Conservation (phyloP, 1,140 invertebrate species). For the Planococcus citri region DNA sequence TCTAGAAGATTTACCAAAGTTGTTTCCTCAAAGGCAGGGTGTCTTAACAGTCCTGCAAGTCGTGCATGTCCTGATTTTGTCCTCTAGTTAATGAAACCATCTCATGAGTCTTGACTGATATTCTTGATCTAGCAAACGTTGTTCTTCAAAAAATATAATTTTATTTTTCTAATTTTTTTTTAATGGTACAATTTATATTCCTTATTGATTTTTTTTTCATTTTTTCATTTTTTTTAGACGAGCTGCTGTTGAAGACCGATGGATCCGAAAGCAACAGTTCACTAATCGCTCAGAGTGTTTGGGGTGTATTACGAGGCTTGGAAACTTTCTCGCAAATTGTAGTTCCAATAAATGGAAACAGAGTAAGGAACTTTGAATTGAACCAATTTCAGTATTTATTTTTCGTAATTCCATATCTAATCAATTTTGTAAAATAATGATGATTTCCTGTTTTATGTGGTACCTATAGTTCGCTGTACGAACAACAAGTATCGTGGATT, state of each 20-base stretch:
- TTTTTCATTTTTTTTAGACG: slow-evolving; percentile 11
- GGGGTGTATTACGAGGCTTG: slow-evolving; percentile 63
- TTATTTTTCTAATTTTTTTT: no score
- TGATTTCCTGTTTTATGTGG: not conserved
- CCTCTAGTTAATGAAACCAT: no score
- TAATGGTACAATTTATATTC: no score
- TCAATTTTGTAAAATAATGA: not conserved
- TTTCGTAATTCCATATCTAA: not conserved
- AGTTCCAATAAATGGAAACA: slow-evolving; percentile 19
- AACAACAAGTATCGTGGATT: slow-evolving; percentile 39
- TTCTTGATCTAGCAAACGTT: no score
- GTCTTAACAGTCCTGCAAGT: no score
- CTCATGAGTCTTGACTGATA: no score
- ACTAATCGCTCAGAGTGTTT: slow-evolving; percentile 43
- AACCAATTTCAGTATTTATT: not conserved
- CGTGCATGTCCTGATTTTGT: no score
- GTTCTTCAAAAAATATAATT: no score
- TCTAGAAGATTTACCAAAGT: no score
- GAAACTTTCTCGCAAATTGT: slow-evolving; percentile 66
- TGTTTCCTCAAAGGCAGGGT: no score
- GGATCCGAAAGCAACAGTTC: slow-evolving; percentile 3
- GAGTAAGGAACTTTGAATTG: not conserved
- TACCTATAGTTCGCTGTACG: slow-evolving; percentile 39
- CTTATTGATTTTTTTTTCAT: no score
- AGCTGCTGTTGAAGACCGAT: not conserved